Evolutionary conservation across 2,113 vertebrate genomes (phyloP).

Genomic region (Clinocottus analis): DNA sequence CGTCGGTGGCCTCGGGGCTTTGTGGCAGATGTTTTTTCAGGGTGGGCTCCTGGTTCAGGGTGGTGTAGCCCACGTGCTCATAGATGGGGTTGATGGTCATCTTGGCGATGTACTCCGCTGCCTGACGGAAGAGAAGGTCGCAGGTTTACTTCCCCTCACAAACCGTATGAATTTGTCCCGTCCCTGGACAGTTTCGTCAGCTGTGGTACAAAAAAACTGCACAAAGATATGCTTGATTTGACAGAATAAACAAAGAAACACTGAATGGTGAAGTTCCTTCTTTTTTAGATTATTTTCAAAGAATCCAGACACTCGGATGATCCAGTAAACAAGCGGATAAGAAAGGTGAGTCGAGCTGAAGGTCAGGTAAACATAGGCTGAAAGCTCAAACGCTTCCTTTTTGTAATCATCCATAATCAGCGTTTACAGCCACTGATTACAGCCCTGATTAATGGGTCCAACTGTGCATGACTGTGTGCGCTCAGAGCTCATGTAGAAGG

Average conservation of each 20-base stretch:
- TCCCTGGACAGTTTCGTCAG: no score
- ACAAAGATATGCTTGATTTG: not conserved
- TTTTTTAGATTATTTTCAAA: not conserved
- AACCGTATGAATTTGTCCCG: no score
- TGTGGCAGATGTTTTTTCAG: slow-evolving; percentile 90
- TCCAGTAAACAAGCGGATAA: not conserved
- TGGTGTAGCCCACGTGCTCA: slow-evolving; percentile 93
- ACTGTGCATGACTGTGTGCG: no score
- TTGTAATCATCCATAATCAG: not conserved
- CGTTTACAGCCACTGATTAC: slow-evolving; percentile 3
- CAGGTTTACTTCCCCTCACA: not conserved
- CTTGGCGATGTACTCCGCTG: slow-evolving; percentile 97
- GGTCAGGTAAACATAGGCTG: not conserved
- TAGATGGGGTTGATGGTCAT: slow-evolving; percentile 99
- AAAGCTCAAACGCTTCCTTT: not conserved
- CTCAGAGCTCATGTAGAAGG: no score
- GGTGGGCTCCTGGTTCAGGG: slow-evolving; percentile 95
- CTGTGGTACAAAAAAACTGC: no score
- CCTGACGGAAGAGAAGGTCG: slow-evolving; percentile 61
- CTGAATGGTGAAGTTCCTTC: not conserved
- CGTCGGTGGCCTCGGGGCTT: slow-evolving; percentile 88
- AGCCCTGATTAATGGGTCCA: not conserved
- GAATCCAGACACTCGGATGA: not conserved
- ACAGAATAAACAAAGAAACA: slow-evolving; percentile 6
- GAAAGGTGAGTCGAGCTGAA: not conserved